phyloP scores from a whole-genome alignment of 2,797 vertebrate species.

The Brotula barbata region DNA sequence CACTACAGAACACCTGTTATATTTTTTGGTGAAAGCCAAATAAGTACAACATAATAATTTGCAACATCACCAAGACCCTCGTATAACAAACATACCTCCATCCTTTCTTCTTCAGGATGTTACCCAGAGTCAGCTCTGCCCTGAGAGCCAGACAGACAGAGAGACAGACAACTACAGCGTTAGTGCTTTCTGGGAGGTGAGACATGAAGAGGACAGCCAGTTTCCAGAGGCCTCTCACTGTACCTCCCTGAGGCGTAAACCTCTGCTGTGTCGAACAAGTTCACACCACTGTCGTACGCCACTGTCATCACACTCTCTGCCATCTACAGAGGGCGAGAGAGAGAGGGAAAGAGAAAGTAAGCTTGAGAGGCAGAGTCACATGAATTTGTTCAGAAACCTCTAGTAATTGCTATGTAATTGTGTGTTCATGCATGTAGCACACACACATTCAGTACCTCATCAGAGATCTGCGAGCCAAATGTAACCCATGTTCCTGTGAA shows the following conservation, averaged over 20 bases:
- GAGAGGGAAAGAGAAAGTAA: no score
- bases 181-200: no score
- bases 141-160: slow-evolving; percentile 41
- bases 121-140: slow-evolving; percentile 64
- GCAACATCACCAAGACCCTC: no score
- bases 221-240: background rate
- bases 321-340: slow-evolving; percentile 47
- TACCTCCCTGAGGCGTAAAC: slow-evolving; percentile 75
- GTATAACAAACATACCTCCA: slow-evolving; percentile 61
- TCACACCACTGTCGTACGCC: slow-evolving; percentile 72
- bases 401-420: slow-evolving; percentile 21
- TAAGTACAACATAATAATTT: no score
- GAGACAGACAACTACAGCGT: slow-evolving; percentile 3
- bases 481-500: slow-evolving; percentile 86
- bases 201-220: background rate
- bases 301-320: slow-evolving; percentile 69
- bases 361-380: slow-evolving; percentile 5
- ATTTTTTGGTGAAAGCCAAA: no score
- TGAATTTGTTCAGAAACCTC: slow-evolving; percentile 17
- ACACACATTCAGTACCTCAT: slow-evolving; percentile 74
- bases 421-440: slow-evolving; percentile 19
- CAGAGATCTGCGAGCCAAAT: slow-evolving; percentile 86
- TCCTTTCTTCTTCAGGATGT: slow-evolving; percentile 69
- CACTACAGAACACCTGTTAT: no score
- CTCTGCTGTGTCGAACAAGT: slow-evolving; percentile 75